These are phyloP conservation scores for Pristis pectinata DNA, from an alignment of 2,797 vertebrate genomes.

Conservation along the genomic window DNA sequence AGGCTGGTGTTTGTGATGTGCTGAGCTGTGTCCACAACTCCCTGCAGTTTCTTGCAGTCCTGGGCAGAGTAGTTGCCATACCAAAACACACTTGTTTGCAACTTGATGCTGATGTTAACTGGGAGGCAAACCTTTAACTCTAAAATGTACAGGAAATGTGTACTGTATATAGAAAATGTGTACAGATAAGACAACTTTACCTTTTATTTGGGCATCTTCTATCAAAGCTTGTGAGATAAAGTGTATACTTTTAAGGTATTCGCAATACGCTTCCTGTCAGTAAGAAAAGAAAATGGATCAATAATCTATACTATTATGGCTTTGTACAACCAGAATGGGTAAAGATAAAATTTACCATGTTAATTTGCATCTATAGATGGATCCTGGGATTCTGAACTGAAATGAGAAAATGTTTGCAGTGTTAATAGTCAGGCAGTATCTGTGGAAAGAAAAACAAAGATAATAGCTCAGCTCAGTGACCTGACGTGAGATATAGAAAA, in stretches of 20 bases:
- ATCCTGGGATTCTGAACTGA: too few relatives aligned
- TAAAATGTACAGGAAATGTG: neutral
- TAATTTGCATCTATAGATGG: neutral
- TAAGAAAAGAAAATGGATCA: conserved; percentile 39
- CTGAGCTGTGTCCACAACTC: too few relatives aligned
- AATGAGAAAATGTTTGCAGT: too few relatives aligned
- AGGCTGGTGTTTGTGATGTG: too few relatives aligned
- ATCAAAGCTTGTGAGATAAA: conserved; percentile 77
- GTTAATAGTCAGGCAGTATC: too few relatives aligned
- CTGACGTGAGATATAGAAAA: too few relatives aligned
- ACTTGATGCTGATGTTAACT: neutral
- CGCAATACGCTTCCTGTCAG: conserved; percentile 77
- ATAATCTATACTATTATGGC: neutral
- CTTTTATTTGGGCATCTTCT: conserved; percentile 64
- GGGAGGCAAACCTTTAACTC: neutral
- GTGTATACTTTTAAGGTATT: conserved; percentile 78
- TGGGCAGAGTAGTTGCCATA: too few relatives aligned
- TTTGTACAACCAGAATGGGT: neutral
- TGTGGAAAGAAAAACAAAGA: too few relatives aligned
- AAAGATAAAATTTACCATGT: neutral
- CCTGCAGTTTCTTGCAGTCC: too few relatives aligned
- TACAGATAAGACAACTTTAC: conserved; percentile 51
- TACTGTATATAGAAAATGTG: too few relatives aligned
- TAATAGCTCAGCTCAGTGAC: too few relatives aligned
- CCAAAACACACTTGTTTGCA: too few relatives aligned